Evolutionary conservation across 1,140 invertebrate species (phyloP).

Genomic region (Anastrepha obliqua): DNA sequence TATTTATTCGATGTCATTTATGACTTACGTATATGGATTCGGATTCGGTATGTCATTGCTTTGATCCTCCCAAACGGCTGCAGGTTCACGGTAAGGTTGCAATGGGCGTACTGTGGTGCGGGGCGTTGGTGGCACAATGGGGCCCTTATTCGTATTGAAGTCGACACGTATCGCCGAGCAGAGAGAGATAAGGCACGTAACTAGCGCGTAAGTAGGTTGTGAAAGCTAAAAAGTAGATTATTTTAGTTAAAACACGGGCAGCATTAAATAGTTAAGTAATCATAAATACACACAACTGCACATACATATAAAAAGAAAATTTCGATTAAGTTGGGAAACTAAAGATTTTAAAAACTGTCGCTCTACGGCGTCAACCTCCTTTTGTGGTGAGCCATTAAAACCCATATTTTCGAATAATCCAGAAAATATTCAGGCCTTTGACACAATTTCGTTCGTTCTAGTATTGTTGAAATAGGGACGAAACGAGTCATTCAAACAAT

Average conservation of each 20-base stretch:
- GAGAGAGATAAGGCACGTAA: slow-evolving; percentile 63
- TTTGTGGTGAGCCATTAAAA: too few species aligned
- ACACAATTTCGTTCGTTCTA: too few species aligned
- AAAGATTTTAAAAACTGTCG: too few species aligned
- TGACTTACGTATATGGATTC: slow-evolving; percentile 77
- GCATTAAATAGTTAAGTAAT: too few species aligned
- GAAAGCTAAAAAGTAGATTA: slow-evolving; percentile 49
- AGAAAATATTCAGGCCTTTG: too few species aligned
- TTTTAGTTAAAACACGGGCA: not conserved
- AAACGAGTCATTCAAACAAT: too few species aligned
- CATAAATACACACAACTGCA: too few species aligned
- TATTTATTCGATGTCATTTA: not conserved
- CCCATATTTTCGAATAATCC: too few species aligned
- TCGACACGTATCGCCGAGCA: slow-evolving; percentile 70
- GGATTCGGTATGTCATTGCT: slow-evolving; percentile 77
- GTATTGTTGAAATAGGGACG: too few species aligned
- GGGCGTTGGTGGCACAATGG: slow-evolving; percentile 76
- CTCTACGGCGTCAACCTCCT: too few species aligned
- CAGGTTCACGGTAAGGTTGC: slow-evolving; percentile 76
- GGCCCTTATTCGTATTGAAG: slow-evolving; percentile 77
- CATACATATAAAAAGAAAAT: too few species aligned
- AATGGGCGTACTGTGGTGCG: slow-evolving; percentile 74
- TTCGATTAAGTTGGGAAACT: too few species aligned
- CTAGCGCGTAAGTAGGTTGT: slow-evolving; percentile 62
- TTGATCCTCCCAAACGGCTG: slow-evolving; percentile 78